Percentiles rank a stretch among this genome's conserved stretches.
phyloP scores from a whole-genome alignment of 2,113 vertebrate species.

The Benitochromis conjunctus region DNA sequence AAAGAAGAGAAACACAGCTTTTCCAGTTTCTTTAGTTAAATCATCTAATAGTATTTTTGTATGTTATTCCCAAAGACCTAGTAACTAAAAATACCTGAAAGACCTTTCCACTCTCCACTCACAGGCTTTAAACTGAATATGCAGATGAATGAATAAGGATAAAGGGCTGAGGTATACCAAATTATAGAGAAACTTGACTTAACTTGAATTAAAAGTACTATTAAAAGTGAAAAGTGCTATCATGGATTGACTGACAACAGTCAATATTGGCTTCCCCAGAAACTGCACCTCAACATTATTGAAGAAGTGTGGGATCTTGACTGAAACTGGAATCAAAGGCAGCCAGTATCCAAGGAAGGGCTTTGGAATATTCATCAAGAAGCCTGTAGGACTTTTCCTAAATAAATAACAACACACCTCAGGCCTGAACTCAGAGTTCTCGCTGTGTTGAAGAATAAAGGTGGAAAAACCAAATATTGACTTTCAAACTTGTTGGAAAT shows the following conservation, averaged over 20 bases:
- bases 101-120: background rate
- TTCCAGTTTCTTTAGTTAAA: background rate
- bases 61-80: background rate
- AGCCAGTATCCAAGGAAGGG: background rate
- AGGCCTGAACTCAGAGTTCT: background rate
- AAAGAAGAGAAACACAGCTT: background rate
- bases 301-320: background rate
- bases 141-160: background rate
- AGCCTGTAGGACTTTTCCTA: background rate
- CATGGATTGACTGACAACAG: background rate
- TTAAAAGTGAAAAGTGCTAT: background rate
- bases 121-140: background rate
- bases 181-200: rapidly evolving
- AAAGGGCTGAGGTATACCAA: background rate
- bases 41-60: background rate
- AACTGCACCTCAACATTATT: background rate
- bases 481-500: background rate
- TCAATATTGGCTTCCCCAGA: rapidly evolving
- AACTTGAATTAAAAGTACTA: background rate
- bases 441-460: background rate
- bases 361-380: background rate
- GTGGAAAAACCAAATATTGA: background rate
- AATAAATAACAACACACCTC: background rate
- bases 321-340: background rate
- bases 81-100: background rate